Base-by-base conservation (phyloP, 2,113 vertebrate species). In the Nothobranchius furzeri region DNA sequence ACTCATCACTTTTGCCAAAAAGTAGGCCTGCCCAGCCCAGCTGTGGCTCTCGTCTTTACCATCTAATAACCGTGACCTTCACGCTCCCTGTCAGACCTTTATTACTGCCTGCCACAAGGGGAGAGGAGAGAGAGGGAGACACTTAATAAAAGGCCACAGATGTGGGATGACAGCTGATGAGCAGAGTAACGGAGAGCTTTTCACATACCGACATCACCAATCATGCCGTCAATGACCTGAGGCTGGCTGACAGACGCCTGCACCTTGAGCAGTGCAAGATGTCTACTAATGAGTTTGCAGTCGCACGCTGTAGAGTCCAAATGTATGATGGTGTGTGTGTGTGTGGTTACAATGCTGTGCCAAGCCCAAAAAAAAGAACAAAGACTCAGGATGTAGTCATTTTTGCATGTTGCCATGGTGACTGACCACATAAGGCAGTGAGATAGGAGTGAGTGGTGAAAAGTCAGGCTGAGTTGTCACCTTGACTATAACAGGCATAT, bases 51-150 rank as follows among this genome's bases (percentile, higher is more conserved):
- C 54, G 85, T 64, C 84, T 87, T 90, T 81, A 82, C 79, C 87
- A 77, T 88, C 85, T 90, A 90, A 91, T 90, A 89, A 85, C 89
- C 87, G 72, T 90, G 88, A 89, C 89, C 87, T 90, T 90, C 90
- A 90, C 86, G 82, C 85, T 88, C 83, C 76, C 83, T 85, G 84
- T 86, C 88, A 84, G 82, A 86, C 78, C 89, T 90, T 90, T 90
- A 90, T 91, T 89, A 82, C 74, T 71, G 87, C 73, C 74, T 82
- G 73, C 71, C 74, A 86, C 76, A 75, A 66, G 49, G 68, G 76
- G 40, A 46, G 72, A 68, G 64, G 49, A 66, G 11, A 3, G 61
- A 68, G 82, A 70, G 76, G 67, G 63, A 77, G 70, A 78, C 57
- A 79, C 62, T 83, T 75, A 87, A 88, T 87, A 84, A 88, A 85